These are phyloP conservation scores for Myotis pilosus DNA, from an alignment of 2,797 vertebrate genomes.

Conservation along the genomic window DNA sequence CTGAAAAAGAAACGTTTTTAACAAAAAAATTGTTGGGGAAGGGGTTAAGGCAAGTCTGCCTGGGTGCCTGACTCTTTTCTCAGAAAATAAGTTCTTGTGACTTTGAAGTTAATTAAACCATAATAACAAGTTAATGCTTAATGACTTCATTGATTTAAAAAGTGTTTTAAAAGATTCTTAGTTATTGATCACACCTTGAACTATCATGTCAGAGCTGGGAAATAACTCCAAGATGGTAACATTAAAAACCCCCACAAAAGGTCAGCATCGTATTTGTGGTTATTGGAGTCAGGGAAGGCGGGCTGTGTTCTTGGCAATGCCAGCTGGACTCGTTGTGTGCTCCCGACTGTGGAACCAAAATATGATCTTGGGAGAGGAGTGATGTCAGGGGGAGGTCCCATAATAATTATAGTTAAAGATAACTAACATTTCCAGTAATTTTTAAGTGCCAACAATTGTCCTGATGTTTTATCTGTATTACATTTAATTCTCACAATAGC, in stretches of 20 bases:
- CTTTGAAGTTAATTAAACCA: conserved; percentile 28
- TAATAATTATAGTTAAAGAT: not conserved
- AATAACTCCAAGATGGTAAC: not conserved
- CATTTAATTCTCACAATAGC: not conserved
- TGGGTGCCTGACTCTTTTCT: not conserved
- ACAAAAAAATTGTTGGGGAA: no score
- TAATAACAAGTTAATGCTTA: conserved; percentile 12
- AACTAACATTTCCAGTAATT: not conserved
- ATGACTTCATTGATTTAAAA: not conserved
- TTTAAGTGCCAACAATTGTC: not conserved
- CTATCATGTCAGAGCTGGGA: not conserved
- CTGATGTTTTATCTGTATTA: not conserved
- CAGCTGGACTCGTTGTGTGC: not conserved
- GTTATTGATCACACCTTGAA: not conserved
- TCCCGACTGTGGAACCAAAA: not conserved
- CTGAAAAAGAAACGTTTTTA: no score
- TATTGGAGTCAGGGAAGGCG: conserved; percentile 14
- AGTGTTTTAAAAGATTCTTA: conserved; percentile 4
- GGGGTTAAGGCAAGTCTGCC: not conserved
- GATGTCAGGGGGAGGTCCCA: not conserved
- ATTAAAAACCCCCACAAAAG: not conserved
- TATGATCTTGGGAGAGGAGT: not conserved
- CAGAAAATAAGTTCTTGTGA: not conserved
- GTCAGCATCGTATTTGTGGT: not conserved
- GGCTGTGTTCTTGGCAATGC: not conserved